Conservation (phyloP, 1,140 invertebrate species). For the Gerris buenoi region DNA sequence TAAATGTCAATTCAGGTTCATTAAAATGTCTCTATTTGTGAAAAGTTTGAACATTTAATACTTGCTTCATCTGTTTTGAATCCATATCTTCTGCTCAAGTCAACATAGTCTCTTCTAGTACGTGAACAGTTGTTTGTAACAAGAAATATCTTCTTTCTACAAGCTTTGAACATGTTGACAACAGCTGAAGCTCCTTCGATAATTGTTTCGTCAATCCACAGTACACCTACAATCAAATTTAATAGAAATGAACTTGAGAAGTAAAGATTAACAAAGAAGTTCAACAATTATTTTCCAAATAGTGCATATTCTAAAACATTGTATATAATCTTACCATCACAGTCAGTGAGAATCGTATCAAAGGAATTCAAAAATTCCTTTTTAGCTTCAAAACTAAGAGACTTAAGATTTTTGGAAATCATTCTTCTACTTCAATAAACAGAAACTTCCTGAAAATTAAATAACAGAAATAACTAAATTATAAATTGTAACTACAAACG, state of each 20-base stretch:
- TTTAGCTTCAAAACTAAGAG: conserved; percentile 32
- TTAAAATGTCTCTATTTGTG: no score
- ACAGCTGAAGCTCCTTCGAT: conserved; percentile 53
- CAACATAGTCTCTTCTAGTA: conserved; percentile 56
- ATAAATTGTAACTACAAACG: no score
- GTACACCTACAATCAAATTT: conserved; percentile 59
- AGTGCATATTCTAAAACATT: no score
- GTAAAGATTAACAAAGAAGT: no score
- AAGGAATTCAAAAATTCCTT: conserved; percentile 51
- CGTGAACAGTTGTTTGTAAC: conserved; percentile 91
- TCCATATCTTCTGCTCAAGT: conserved; percentile 60
- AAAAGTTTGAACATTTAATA: not conserved
- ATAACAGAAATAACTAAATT: no score
- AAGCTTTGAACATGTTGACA: conserved; percentile 48
- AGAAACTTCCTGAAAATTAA: no score
- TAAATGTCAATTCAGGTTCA: no score
- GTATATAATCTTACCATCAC: conserved; percentile 70
- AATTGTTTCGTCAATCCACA: conserved; percentile 61
- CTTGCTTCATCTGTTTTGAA: conserved; percentile 43
- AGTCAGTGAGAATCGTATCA: conserved; percentile 65
- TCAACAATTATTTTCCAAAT: no score
- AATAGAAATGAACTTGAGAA: no score
- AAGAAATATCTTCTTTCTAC: conserved; percentile 75
- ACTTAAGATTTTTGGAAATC: not conserved
- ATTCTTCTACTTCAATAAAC: not conserved